Evolutionary conservation across 2,797 vertebrate genomes (phyloP), one percentile per base, ranked within the genome.

Genomic region (Gymnopithys bicolor): DNA sequence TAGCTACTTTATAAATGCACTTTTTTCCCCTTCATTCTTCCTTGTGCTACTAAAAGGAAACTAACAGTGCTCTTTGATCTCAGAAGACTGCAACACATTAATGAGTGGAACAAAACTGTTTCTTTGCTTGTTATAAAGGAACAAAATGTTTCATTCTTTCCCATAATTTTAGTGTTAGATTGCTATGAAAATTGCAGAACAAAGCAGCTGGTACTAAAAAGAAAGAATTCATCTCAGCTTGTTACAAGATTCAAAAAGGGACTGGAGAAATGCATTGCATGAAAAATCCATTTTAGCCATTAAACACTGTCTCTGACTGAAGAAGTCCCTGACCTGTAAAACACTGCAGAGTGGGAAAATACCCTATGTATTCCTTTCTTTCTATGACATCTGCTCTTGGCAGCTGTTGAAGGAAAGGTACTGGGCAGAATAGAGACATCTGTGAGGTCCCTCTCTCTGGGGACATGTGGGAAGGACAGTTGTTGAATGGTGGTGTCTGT

Each of bases 181-280:
- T 84, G 76, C 58, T 63, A 48, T 69, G 51, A 60, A 91, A 93
- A 87, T 76, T 94, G 56, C 70, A 78, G 63, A 78, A 92, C 67
- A 84, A 91, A 92, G 48, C 32, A 92, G 28, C 39, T 63, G 32
- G 52, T 85, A 71, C 43, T 93, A 73, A 85, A 76, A 93, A 67
- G 53, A 43, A 88, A 73, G 23, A 73, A 71, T 63, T 78, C 19
- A 64, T 66, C 32, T 85, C 48, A 48, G 28, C 46, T 85, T 66
- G 67, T 91, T 74, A 83, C 10, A 16, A 60, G 12, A 69, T 62
- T 89, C 27, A 58, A 13, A 92, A 88, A 85, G 45, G 32, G 43
- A 74, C 46, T 53, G 49, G 24, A 83, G 49, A 86, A 88, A 51
- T 60, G 30, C 30, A 12, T 28, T 58, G 37, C 73, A 62, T 68